Conservation (phyloP, 2,797 vertebrate species). For the Oceanodroma leucorhoa region DNA sequence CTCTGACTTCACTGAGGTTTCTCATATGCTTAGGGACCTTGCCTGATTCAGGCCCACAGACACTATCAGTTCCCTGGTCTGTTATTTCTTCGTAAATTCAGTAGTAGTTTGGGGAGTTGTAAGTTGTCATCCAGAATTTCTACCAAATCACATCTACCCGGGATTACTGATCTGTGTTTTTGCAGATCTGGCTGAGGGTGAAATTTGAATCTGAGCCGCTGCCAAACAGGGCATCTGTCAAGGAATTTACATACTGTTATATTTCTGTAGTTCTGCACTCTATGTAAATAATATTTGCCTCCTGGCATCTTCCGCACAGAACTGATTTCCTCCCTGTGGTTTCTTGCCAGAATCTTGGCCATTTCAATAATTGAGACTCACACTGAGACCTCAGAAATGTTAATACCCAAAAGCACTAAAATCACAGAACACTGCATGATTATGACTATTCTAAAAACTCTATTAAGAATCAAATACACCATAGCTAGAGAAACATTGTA, state of each 20-base stretch:
- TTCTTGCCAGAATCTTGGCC: slow-evolving; percentile 63
- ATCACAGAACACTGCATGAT: not conserved
- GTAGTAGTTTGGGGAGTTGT: slow-evolving; percentile 3
- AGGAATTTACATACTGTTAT: slow-evolving; percentile 64
- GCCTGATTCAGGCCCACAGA: not conserved
- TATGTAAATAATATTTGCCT: slow-evolving; percentile 70
- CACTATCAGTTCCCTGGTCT: not conserved
- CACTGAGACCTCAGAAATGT: slow-evolving; percentile 54
- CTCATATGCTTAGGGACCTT: not conserved
- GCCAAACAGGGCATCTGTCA: slow-evolving; percentile 68
- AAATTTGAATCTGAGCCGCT: slow-evolving; percentile 58
- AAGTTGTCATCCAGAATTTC: slow-evolving; percentile 28
- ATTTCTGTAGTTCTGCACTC: slow-evolving; percentile 53
- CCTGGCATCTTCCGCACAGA: slow-evolving; percentile 53
- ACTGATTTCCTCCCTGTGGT: slow-evolving; percentile 64
- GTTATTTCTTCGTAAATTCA: slow-evolving; percentile 8
- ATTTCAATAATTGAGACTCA: slow-evolving; percentile 62
- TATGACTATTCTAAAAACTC: not conserved
- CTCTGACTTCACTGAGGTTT: not conserved
- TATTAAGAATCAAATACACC: not conserved
- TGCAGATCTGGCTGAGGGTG: slow-evolving; percentile 46
- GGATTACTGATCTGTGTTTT: slow-evolving; percentile 49
- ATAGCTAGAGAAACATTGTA: not conserved
- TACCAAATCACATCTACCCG: slow-evolving; percentile 31
- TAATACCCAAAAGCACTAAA: slow-evolving; percentile 53